Percentiles rank a stretch among this genome's conserved stretches.
Evolutionary conservation across 2,888 invertebrate species (phyloP).

Genomic region (Serrognathus titanus): DNA sequence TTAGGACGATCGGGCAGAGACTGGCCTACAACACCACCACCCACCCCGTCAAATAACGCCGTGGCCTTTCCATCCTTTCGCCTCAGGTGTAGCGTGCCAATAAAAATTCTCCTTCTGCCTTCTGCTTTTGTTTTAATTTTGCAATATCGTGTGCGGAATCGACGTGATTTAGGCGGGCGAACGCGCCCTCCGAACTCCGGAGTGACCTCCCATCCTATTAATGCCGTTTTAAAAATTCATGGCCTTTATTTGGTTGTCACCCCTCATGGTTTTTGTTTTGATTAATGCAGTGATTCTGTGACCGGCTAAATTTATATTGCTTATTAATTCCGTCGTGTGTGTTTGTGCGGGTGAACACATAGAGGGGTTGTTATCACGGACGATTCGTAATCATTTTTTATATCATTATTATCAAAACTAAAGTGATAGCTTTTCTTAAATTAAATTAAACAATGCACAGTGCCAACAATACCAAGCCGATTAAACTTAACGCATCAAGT

Average conservation of each 20-base stretch:
- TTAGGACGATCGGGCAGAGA: conserved; percentile 13
- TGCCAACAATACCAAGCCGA: no score
- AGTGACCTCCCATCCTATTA: conserved; percentile 32
- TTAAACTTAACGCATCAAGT: no score
- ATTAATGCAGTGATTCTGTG: conserved; percentile 21
- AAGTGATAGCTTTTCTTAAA: no score
- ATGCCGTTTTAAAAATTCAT: conserved; percentile 35
- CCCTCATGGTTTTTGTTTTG: conserved; percentile 30
- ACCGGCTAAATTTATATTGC: conserved; percentile 22
- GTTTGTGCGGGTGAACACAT: background rate
- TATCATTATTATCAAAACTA: no score
- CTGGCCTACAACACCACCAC: conserved; percentile 2
- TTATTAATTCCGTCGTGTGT: conserved; percentile 13
- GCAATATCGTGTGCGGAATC: no score
- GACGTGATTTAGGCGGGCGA: no score
- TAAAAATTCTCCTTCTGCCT: background rate
- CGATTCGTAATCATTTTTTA: no score
- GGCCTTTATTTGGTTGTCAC: conserved; percentile 35
- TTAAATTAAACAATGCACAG: no score
- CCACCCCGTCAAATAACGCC: background rate
- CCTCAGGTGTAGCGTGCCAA: background rate
- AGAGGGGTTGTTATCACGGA: no score
- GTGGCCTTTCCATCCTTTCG: background rate
- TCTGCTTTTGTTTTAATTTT: background rate
- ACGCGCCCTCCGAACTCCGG: conserved; percentile 7